These are phyloP conservation scores for Diadema setosum DNA, from an alignment of 35 echinoderm and acorn worm species.

Conservation along the genomic window DNA sequence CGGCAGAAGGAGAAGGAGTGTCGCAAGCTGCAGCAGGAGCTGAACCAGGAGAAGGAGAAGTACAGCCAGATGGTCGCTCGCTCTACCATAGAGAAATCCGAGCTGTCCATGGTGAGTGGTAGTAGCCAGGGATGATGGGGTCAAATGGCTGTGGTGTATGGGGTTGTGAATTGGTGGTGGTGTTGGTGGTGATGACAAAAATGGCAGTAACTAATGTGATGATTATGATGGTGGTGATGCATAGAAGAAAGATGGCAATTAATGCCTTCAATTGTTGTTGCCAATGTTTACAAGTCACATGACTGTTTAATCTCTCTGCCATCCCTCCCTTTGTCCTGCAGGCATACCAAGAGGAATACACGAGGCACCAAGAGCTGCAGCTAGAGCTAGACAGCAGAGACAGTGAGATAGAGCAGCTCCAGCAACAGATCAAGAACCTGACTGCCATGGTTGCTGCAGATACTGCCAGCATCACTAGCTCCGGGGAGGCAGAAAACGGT, in stretches of 20 bases:
- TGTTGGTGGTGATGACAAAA: neutral
- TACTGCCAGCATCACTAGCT: constrained; percentile 63
- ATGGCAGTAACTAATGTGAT: neutral
- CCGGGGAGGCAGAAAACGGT: constrained; percentile 54
- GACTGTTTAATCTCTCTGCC: neutral
- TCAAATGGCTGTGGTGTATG: neutral
- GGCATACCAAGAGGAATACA: constrained; percentile 62
- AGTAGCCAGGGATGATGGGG: neutral
- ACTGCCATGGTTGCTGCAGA: constrained; percentile 36
- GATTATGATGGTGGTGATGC: neutral
- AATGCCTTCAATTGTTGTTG: too few relatives aligned
- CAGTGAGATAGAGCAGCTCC: constrained; percentile 72
- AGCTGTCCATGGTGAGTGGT: constrained; percentile 46
- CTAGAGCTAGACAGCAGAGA: constrained; percentile 74
- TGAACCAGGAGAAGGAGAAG: constrained; percentile 79
- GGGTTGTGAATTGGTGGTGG: neutral
- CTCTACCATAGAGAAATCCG: constrained; percentile 58
- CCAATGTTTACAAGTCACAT: neutral
- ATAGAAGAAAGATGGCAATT: neutral
- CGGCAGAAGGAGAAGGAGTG: constrained; percentile 87
- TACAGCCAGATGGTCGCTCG: constrained; percentile 61
- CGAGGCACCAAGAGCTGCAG: constrained; percentile 54
- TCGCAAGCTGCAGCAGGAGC: constrained; percentile 73
- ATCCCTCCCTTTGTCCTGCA: neutral
- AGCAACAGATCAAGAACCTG: constrained; percentile 35